Evolutionary conservation across 2,888 invertebrate genomes (phyloP), one percentile per base, ranked within the genome.

Genomic region (Augiades crinisus): DNA sequence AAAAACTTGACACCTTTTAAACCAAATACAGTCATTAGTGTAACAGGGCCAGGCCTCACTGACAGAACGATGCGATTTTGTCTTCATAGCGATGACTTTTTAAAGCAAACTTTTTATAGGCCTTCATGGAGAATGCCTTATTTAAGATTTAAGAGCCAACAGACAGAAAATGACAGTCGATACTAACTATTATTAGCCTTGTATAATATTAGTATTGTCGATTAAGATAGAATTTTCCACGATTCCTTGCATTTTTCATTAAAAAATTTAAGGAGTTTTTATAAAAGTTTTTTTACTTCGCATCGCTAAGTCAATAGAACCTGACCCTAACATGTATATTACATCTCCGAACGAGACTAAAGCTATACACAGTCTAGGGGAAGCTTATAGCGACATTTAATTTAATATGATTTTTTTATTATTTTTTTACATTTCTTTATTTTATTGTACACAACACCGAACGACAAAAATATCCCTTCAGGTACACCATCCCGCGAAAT

Each of bases 341-440:
- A n/a, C n/a, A n/a, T 34, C 16, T 40, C 31, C 8, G 22, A 16
- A 40, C 22, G 22, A 49, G 12, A 34, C 41, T 49, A 41, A 49
- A 41, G 8, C 49, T 49, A 49, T 62, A 65, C 67, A 75, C 78
- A 76, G 75, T 80, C 80, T 81, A 79, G 62, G 24, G 58, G 58
- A 77, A 78, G 75, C 76, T 64, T 66, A 66, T 45, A 66, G 62
- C 67, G 65, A 65, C 61, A 57, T 36, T 50, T 22, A 59, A 53
- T 58, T 60, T 53, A 33, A 34, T 51, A 57, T 45, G 57, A 57
- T 64, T 64, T 63, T 65, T 59, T 64, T 63, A 58, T 62, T 60
- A 53, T 62, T 62, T 33, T 44, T 31, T 44, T 22, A 33, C n/a
- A 21, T 14, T 34, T 34, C 13, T 56, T 58, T 12, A 12, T 5